Percentiles rank a stretch among this genome's conserved stretches.
Evolutionary conservation across 2,113 vertebrate genomes (phyloP).

Genomic region (Cynopterus brachyotis): DNA sequence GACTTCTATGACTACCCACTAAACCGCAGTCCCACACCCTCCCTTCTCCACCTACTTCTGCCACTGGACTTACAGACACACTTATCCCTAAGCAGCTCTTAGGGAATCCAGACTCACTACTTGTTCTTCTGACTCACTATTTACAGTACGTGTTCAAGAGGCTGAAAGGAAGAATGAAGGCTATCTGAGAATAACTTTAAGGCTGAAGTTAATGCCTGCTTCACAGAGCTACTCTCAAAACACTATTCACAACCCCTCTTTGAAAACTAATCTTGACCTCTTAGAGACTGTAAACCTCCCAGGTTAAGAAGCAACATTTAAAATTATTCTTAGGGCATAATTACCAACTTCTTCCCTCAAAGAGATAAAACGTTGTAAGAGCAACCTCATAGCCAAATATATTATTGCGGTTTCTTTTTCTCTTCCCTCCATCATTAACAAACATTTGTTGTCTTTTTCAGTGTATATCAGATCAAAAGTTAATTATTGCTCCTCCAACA

Average conservation of each 20-base stretch:
- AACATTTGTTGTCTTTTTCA: background rate
- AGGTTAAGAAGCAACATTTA: background rate
- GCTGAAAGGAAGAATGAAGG: background rate
- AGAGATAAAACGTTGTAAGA: conserved; percentile 31
- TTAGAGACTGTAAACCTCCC: background rate
- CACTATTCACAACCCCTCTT: background rate
- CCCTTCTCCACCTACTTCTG: background rate
- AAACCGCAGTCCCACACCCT: background rate
- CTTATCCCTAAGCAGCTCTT: background rate
- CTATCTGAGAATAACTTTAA: background rate
- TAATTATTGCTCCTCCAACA: background rate
- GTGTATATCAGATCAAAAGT: background rate
- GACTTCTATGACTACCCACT: background rate
- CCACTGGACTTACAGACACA: background rate
- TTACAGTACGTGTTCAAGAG: background rate
- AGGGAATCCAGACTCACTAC: background rate
- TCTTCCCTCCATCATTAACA: background rate
- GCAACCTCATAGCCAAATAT: background rate
- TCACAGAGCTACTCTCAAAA: background rate
- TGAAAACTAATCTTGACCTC: background rate
- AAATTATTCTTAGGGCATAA: background rate
- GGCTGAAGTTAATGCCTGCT: background rate
- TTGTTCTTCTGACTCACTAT: background rate
- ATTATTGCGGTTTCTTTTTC: background rate
- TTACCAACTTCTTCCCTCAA: conserved; percentile 33